Percentiles rank a stretch among this genome's conserved stretches.
Evolutionary conservation across 1,140 invertebrate genomes (phyloP).

Genomic region (Ylistrum balloti): DNA sequence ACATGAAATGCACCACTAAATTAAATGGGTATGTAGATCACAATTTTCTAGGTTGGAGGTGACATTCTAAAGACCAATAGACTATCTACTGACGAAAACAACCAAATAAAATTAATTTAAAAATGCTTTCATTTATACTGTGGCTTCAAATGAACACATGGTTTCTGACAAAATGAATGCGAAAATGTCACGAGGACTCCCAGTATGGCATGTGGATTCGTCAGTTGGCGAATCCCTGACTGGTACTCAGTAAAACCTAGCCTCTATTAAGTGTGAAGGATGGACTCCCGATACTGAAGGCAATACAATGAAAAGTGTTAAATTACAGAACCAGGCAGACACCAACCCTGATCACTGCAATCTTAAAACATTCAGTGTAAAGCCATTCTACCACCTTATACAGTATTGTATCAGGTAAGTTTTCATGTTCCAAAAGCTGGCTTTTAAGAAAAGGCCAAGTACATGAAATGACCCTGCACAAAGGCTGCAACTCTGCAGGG

Average conservation of each 20-base stretch:
- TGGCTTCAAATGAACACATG: background rate
- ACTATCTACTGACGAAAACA: background rate
- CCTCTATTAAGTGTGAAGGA: slow-evolving; percentile 33
- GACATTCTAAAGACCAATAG: background rate
- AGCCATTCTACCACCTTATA: background rate
- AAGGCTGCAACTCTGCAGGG: background rate
- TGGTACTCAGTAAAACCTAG: background rate
- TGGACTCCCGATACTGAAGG: background rate
- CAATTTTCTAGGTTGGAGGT: background rate
- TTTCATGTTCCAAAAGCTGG: background rate
- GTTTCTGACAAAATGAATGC: background rate
- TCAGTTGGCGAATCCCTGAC: background rate
- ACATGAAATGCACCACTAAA: too few species aligned
- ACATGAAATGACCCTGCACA: background rate
- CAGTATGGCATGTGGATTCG: background rate
- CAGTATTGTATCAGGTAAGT: background rate
- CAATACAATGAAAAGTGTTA: too few species aligned
- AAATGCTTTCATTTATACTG: background rate
- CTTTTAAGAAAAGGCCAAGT: background rate
- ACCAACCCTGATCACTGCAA: background rate
- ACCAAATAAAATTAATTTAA: background rate
- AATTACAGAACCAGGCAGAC: background rate
- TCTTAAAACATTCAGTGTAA: background rate
- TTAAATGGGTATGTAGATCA: background rate
- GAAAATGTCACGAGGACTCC: background rate